Evolutionary conservation across 2,797 vertebrate genomes (phyloP).

Genomic region (Galago senegalensis): DNA sequence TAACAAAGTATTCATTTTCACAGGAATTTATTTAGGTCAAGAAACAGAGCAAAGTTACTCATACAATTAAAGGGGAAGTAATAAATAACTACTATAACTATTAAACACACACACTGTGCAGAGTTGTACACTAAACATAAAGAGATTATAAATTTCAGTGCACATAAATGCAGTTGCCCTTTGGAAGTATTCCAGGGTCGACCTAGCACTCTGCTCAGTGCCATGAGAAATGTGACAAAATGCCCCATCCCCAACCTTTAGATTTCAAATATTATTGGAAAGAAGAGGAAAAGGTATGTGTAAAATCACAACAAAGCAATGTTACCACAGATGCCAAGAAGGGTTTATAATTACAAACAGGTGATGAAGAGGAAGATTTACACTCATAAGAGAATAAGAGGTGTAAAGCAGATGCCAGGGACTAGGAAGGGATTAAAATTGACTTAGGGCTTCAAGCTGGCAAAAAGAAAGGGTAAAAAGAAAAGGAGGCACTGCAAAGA

Average conservation of each 20-base stretch:
- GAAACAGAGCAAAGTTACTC: background rate
- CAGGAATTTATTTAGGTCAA: background rate
- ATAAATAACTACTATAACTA: background rate
- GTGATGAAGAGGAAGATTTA: background rate
- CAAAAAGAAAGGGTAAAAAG: background rate
- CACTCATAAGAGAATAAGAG: background rate
- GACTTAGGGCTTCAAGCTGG: background rate
- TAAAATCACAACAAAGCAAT: background rate
- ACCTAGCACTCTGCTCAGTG: background rate
- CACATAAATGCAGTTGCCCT: background rate
- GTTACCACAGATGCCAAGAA: background rate
- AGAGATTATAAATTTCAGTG: background rate
- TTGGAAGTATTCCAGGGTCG: background rate
- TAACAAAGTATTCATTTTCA: conserved; percentile 22
- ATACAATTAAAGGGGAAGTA: background rate
- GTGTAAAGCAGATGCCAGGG: background rate
- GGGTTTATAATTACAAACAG: background rate
- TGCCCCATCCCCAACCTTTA: background rate
- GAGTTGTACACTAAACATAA: background rate
- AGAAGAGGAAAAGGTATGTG: background rate
- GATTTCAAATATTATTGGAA: background rate
- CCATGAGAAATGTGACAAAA: background rate
- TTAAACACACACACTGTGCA: background rate
- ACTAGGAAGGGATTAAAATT: background rate
- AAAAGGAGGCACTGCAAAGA: background rate